Evolutionary conservation across 2,888 invertebrate genomes (phyloP).

Genomic region (Steromphala cineraria): DNA sequence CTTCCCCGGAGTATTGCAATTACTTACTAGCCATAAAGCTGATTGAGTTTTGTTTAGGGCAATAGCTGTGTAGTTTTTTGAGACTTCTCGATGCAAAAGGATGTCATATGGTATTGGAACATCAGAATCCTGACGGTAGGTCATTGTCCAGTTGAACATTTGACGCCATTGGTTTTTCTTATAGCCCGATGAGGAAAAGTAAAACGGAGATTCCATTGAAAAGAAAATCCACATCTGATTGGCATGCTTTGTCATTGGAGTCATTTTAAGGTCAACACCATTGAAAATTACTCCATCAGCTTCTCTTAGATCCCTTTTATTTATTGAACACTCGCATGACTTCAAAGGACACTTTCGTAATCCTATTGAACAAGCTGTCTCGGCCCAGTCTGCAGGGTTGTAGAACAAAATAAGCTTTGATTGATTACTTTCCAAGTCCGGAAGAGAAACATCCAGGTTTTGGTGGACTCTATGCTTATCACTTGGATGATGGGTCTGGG

Average conservation of each 20-base stretch:
- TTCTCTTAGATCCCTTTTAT: too few relatives aligned
- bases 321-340: too few relatives aligned
- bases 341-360: too few relatives aligned
- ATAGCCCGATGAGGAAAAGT: background rate
- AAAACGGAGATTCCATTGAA: background rate
- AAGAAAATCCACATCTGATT: background rate
- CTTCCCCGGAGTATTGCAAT: background rate
- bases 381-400: too few relatives aligned
- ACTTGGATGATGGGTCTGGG: too few relatives aligned
- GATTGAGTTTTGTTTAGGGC: background rate
- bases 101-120: background rate
- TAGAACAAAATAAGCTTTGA: too few relatives aligned
- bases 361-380: too few relatives aligned
- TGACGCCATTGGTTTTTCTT: background rate
- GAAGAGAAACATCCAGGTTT: too few relatives aligned
- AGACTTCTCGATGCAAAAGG: background rate
- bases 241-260: background rate
- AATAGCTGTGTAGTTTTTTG: background rate
- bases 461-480: too few relatives aligned
- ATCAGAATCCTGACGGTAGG: background rate
- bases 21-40: background rate
- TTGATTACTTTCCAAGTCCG: too few relatives aligned
- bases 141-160: slow-evolving; percentile 11
- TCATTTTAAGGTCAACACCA: too few relatives aligned
- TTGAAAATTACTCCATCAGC: too few relatives aligned